Conservation (phyloP, 2,888 invertebrate species). For the Ormyrus rosae region DNA sequence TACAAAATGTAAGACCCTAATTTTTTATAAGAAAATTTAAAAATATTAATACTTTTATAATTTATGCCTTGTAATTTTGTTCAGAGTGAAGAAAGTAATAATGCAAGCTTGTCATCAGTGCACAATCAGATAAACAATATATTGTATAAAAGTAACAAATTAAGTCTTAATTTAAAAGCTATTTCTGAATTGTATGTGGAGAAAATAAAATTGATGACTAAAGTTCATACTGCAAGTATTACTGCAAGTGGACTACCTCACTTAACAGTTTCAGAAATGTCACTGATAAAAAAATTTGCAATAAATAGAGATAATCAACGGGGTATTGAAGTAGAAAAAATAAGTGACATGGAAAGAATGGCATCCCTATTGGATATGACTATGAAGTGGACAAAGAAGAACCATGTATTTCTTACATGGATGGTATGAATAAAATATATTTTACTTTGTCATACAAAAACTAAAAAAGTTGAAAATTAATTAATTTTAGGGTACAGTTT, state of each 20-base stretch:
- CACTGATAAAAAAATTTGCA: conserved; percentile 61
- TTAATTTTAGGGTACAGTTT: conserved; percentile 60
- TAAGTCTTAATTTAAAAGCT: conserved; percentile 64
- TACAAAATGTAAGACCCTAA: conserved; percentile 27
- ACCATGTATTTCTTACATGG: conserved; percentile 64
- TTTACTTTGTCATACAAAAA: background rate
- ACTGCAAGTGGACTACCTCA: conserved; percentile 62
- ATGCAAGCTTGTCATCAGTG: conserved; percentile 38
- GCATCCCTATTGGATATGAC: conserved; percentile 61
- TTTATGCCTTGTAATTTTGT: conserved; percentile 1
- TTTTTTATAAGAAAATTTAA: background rate
- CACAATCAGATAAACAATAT: conserved; percentile 59
- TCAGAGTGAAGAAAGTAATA: conserved; percentile 27
- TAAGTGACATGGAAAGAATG: conserved; percentile 59
- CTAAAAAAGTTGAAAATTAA: background rate
- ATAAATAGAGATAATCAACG: conserved; percentile 53
- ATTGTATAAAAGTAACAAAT: conserved; percentile 60
- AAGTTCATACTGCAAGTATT: conserved; percentile 63
- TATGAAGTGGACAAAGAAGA: conserved; percentile 61
- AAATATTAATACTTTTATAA: background rate
- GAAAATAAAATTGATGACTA: conserved; percentile 62
- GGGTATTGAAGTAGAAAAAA: conserved; percentile 48
- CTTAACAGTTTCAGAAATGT: conserved; percentile 62
- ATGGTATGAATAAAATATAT: conserved; percentile 59
- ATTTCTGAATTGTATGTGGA: conserved; percentile 62